Percentiles rank a stretch among this genome's conserved stretches.
Conservation (phyloP, 2,113 vertebrate genomes). For the Ptilorrhoa leucosticta region DNA sequence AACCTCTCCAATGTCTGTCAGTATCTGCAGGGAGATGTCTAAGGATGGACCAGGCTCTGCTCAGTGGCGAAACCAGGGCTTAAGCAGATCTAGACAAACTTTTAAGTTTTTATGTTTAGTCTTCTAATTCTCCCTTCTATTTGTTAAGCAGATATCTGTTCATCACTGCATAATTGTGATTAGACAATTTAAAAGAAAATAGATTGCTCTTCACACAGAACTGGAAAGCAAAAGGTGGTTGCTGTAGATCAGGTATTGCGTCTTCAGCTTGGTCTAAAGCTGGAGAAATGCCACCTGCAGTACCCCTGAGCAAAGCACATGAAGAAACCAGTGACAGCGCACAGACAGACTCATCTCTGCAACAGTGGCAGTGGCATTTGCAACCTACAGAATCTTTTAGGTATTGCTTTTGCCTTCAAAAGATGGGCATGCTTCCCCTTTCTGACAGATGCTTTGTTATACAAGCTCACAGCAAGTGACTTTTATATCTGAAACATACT, state of each 20-base stretch:
- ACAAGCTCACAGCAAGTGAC: not conserved
- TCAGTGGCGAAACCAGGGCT: rapidly evolving
- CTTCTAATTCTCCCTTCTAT: not conserved
- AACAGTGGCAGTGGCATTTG: not conserved
- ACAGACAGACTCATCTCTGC: not conserved
- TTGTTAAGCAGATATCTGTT: not conserved
- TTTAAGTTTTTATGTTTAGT: not conserved
- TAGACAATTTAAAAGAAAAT: not conserved
- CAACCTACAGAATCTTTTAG: not conserved
- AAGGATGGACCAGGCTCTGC: not conserved
- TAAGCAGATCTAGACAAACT: not conserved
- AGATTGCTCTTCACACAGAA: not conserved
- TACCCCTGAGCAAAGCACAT: not conserved
- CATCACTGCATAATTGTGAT: not conserved
- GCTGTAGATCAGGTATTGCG: not conserved
- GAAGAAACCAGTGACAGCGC: not conserved
- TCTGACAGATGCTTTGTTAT: not conserved
- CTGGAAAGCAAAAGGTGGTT: not conserved
- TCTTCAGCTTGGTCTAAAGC: not conserved
- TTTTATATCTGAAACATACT: not conserved
- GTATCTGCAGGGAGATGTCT: not conserved
- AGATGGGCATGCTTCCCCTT: not conserved
- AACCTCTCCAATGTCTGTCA: not conserved
- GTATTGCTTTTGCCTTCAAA: not conserved
- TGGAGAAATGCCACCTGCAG: not conserved